These are phyloP conservation scores for Philonicus albiceps DNA, from an alignment of 2,888 invertebrate species.

Conservation along the genomic window DNA sequence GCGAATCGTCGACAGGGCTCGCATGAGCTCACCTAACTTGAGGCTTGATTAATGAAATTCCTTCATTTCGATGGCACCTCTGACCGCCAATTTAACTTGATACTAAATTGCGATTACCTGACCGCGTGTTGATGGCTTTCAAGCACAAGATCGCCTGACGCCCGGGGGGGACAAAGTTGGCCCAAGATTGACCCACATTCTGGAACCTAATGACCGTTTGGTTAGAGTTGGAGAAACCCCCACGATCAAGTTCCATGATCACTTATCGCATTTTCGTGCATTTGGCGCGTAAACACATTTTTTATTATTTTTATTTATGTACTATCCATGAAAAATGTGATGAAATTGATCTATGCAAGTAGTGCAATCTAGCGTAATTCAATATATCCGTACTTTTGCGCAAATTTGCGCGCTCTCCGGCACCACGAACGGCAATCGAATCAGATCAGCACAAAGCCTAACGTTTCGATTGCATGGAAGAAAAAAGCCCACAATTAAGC, in stretches of 20 bases:
- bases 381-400: background rate
- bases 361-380: background rate
- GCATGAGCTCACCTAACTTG: background rate
- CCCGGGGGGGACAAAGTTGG: background rate
- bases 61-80: background rate
- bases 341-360: background rate
- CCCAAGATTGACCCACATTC: background rate
- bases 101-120: background rate
- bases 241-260: background rate
- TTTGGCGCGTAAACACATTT: background rate
- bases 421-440: background rate
- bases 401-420: background rate
- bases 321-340: background rate
- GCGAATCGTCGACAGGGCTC: background rate
- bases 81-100: background rate
- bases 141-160: background rate
- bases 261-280: background rate
- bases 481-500: background rate
- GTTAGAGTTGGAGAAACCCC: background rate
- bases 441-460: background rate
- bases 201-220: background rate
- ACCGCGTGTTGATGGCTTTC: background rate
- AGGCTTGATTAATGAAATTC: slow-evolving; percentile 16
- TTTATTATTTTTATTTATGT: background rate
- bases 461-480: background rate